These are phyloP conservation scores for Byasa hedistus DNA, from an alignment of 2,888 invertebrate genomes.

Conservation along the genomic window DNA sequence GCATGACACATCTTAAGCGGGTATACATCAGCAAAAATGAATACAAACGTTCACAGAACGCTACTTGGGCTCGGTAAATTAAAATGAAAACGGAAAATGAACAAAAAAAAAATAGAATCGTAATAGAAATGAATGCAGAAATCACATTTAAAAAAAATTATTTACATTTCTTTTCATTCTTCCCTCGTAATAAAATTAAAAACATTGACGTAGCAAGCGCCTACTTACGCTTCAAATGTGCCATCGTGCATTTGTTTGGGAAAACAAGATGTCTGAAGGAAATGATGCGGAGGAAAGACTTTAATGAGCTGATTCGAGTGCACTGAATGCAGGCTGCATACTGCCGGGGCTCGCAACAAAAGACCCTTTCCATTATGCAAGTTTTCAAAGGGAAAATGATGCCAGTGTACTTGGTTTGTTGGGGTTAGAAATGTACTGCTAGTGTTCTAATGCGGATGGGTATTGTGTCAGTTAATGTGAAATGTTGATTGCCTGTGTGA, in stretches of 20 bases:
- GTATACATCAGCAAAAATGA: background rate
- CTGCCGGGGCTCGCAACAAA: slow-evolving; percentile 43
- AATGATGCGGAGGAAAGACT: slow-evolving; percentile 58
- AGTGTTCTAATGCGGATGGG: slow-evolving; percentile 39
- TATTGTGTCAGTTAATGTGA: slow-evolving; percentile 36
- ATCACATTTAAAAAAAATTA: slow-evolving; percentile 13
- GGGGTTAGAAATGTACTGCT: slow-evolving; percentile 33
- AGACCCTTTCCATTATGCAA: slow-evolving; percentile 48
- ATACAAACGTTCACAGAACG: background rate
- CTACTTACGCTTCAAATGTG: slow-evolving; percentile 41
- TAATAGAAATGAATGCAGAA: slow-evolving; percentile 9
- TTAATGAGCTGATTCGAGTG: slow-evolving; percentile 65
- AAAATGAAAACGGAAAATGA: slow-evolving; percentile 15
- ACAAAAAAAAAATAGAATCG: slow-evolving; percentile 12
- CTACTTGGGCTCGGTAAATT: slow-evolving; percentile 1
- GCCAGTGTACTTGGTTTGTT: slow-evolving; percentile 33
- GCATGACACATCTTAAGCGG: background rate
- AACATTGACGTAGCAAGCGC: slow-evolving; percentile 43
- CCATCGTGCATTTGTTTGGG: slow-evolving; percentile 37
- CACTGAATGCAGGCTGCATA: slow-evolving; percentile 49
- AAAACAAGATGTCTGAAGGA: slow-evolving; percentile 59
- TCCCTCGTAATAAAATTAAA: slow-evolving; percentile 30
- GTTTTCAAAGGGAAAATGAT: slow-evolving; percentile 57
- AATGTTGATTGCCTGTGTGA: slow-evolving; percentile 32
- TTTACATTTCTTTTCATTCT: slow-evolving; percentile 22